Conservation (phyloP, 1,140 invertebrate genomes). For the Harlomillsia oculata region DNA sequence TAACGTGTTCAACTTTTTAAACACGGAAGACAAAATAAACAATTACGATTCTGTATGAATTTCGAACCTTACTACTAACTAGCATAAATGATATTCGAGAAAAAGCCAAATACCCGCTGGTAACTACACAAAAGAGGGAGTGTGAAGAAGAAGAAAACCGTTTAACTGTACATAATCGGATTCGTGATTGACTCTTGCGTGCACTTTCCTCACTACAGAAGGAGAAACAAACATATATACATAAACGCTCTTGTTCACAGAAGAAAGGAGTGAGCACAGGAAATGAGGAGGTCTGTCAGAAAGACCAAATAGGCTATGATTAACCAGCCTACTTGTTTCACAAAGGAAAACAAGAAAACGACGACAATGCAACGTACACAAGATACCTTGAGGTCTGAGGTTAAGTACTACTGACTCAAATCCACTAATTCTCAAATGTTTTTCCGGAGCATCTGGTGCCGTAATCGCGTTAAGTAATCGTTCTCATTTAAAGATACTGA, state of each 20-base stretch:
- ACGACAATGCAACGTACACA: not conserved
- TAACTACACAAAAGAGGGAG: too few species aligned
- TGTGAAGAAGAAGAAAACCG: too few species aligned
- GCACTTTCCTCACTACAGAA: not conserved
- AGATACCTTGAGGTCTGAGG: not conserved
- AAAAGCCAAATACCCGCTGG: too few species aligned
- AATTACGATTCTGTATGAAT: too few species aligned
- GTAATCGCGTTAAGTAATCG: not conserved
- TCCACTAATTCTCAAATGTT: not conserved
- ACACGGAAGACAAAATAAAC: too few species aligned
- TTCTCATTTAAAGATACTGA: not conserved
- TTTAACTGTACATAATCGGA: too few species aligned
- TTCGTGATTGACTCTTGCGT: too few species aligned
- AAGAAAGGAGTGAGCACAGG: constrained; percentile 8
- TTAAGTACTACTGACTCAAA: not conserved
- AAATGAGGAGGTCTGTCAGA: constrained; percentile 11
- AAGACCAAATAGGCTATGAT: constrained; percentile 10
- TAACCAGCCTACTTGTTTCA: constrained; percentile 12
- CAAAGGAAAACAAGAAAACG: too few species aligned
- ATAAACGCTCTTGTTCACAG: not conserved
- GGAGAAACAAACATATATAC: not conserved
- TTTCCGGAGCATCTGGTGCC: not conserved
- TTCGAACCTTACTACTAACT: too few species aligned
- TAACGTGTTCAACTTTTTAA: too few species aligned
- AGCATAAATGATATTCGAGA: too few species aligned